Conservation (phyloP, 2,113 vertebrate species). For the Macheiramphus alcinus region DNA sequence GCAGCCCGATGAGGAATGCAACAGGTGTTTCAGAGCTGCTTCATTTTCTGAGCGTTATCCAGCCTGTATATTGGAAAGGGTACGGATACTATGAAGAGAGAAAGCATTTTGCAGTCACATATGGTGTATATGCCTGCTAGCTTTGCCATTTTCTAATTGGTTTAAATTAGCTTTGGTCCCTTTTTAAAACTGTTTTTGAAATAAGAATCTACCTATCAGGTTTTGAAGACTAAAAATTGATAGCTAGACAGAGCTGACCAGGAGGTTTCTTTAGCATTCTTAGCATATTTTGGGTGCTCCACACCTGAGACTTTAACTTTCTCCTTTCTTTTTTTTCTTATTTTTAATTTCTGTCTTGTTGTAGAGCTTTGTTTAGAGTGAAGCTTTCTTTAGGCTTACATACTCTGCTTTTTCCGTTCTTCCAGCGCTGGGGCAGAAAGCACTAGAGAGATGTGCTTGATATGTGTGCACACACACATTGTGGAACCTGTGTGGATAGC, state of each 20-base stretch:
- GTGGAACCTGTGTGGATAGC: neutral
- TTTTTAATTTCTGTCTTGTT: neutral
- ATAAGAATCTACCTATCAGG: neutral
- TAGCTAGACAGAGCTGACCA: neutral
- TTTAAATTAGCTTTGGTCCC: neutral
- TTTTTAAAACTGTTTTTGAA: neutral
- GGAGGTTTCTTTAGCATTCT: neutral
- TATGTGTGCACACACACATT: neutral
- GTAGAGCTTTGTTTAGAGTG: neutral
- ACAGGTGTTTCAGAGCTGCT: neutral
- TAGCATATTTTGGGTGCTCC: neutral
- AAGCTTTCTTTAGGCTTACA: neutral
- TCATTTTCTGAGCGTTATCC: neutral
- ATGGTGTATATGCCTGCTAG: neutral
- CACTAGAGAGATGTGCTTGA: neutral
- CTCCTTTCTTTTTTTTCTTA: neutral
- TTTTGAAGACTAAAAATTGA: neutral
- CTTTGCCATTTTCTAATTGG: neutral
- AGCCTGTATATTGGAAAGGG: neutral
- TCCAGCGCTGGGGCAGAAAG: neutral
- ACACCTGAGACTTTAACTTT: neutral
- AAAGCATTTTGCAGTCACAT: neutral
- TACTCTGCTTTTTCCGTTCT: neutral
- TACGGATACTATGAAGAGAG: neutral
- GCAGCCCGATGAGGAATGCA: neutral